Evolutionary conservation across 2,113 vertebrate species (phyloP).

Genomic region (Dicentrarchus labrax): DNA sequence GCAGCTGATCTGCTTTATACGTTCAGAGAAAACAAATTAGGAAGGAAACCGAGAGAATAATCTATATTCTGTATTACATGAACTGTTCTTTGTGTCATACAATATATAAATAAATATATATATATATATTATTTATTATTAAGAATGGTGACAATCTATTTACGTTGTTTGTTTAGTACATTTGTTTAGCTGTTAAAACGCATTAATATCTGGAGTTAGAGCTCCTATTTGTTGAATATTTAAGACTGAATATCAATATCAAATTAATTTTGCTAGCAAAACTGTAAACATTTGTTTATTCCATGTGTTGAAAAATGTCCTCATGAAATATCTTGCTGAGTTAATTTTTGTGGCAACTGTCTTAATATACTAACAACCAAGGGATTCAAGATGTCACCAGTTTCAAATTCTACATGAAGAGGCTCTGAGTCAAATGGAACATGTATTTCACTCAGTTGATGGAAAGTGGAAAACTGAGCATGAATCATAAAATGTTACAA

Average conservation of each 20-base stretch:
- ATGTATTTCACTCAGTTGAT: background rate
- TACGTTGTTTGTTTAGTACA: background rate
- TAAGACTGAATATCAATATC: slow-evolving; percentile 6
- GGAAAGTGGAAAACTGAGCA: slow-evolving; percentile 26
- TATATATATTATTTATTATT: background rate
- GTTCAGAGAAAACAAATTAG: slow-evolving; percentile 26
- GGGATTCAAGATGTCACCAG: slow-evolving; percentile 33
- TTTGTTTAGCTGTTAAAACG: background rate
- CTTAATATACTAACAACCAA: slow-evolving; percentile 7
- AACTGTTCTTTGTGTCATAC: background rate
- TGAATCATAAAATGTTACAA: slow-evolving; percentile 19
- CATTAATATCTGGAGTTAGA: background rate
- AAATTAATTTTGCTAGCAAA: slow-evolving; percentile 8
- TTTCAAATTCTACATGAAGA: slow-evolving; percentile 20
- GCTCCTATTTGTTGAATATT: slow-evolving; percentile 3
- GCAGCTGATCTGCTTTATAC: slow-evolving; percentile 26
- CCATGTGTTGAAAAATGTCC: background rate
- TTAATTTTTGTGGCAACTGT: slow-evolving; percentile 38
- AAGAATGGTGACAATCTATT: background rate
- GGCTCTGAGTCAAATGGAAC: slow-evolving; percentile 16
- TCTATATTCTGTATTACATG: too few relatives aligned
- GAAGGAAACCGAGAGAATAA: background rate
- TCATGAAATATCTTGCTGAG: background rate
- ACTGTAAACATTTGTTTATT: slow-evolving; percentile 5
- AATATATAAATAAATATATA: background rate